Evolutionary conservation across 2,888 invertebrate genomes (phyloP).

Genomic region (Caenorhabditis sp.): DNA sequence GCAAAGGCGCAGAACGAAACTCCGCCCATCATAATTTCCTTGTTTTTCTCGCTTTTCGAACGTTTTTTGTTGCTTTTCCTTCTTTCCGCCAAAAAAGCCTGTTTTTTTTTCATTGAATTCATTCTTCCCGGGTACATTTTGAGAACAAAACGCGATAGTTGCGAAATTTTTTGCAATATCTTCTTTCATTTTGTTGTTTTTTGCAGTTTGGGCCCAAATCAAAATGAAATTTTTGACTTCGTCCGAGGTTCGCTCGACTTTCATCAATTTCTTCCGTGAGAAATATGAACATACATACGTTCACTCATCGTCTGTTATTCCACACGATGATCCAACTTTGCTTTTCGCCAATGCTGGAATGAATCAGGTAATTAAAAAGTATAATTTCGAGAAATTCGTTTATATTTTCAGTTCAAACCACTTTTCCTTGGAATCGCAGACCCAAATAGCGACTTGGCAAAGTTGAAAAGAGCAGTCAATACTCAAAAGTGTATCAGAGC

Average conservation of each 20-base stretch:
- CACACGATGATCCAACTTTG: conserved; percentile 94
- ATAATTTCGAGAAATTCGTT: not conserved
- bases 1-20: too few relatives aligned
- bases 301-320: conserved; percentile 96
- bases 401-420: conserved; percentile 85
- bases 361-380: conserved; percentile 81
- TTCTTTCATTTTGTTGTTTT: not conserved
- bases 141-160: not conserved
- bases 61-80: not conserved
- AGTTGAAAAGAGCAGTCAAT: conserved; percentile 84
- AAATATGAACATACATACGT: conserved; percentile 85
- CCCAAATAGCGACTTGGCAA: conserved; percentile 93
- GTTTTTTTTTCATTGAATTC: not conserved
- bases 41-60: not conserved
- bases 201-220: not conserved
- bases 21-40: not conserved
- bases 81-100: not conserved
- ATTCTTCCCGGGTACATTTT: not conserved
- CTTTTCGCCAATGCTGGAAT: conserved; percentile 98
- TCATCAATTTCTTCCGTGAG: conserved; percentile 64
- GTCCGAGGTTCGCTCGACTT: conserved; percentile 61
- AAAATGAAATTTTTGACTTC: conserved; percentile 39
- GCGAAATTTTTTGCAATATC: not conserved
- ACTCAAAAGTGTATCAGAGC: conserved; percentile 98
- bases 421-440: conserved; percentile 95